Evolutionary conservation across 1,140 invertebrate species (phyloP).

Genomic region (Asbolus verrucosus): DNA sequence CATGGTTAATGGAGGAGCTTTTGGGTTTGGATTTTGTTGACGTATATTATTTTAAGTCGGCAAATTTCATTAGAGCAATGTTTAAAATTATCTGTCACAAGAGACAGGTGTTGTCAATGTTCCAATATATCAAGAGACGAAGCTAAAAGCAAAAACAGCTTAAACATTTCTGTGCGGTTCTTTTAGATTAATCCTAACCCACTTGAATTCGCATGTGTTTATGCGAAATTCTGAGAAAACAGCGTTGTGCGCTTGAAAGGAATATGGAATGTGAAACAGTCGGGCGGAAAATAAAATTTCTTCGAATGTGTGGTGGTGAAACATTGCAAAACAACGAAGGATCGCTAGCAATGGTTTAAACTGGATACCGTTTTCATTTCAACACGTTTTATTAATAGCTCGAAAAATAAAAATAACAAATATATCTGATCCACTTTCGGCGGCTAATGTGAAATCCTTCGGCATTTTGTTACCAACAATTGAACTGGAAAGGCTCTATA

Average conservation of each 20-base stretch:
- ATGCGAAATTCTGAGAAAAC: neutral
- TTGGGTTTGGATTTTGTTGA: too few relatives aligned
- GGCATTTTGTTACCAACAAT: slow-evolving; percentile 21
- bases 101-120: slow-evolving; percentile 6
- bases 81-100: neutral
- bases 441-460: slow-evolving; percentile 40
- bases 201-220: neutral
- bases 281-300: slow-evolving; percentile 4
- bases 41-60: neutral
- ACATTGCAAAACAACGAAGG: slow-evolving; percentile 31
- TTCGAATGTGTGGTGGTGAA: neutral
- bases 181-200: slow-evolving; percentile 5
- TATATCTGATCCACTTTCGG: slow-evolving; percentile 41
- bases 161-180: neutral
- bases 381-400: slow-evolving; percentile 43
- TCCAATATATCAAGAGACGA: neutral
- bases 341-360: slow-evolving; percentile 22
- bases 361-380: slow-evolving; percentile 40
- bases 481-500: slow-evolving; percentile 21
- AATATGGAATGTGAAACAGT: slow-evolving; percentile 8
- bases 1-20: too few relatives aligned
- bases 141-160: neutral
- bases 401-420: slow-evolving; percentile 41
- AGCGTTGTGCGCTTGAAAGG: neutral
- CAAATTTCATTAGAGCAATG: neutral